Conservation (phyloP, 2,797 vertebrate genomes). For the Todus mexicanus region DNA sequence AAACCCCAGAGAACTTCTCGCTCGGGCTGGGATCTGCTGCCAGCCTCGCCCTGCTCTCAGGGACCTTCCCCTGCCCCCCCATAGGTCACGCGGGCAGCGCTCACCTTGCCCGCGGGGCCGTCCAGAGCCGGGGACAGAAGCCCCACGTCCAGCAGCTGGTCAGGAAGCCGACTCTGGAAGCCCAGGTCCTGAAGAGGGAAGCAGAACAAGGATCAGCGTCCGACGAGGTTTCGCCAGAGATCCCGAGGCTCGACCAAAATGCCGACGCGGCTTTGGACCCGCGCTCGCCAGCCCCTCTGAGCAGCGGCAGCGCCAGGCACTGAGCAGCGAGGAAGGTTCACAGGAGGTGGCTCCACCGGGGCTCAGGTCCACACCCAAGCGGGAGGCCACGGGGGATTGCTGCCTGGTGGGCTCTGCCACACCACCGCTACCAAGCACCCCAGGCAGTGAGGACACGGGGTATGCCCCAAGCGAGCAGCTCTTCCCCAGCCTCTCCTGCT, state of each 20-base stretch:
- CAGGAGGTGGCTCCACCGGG: neutral
- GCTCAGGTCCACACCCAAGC: neutral
- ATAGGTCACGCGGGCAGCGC: neutral
- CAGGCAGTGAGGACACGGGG: neutral
- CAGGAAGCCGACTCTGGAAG: constrained; percentile 50
- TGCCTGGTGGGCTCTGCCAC: neutral
- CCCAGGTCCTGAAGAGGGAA: neutral
- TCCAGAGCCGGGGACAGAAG: constrained; percentile 49
- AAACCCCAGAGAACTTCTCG: neutral
- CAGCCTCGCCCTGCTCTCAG: neutral
- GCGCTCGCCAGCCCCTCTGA: too few species aligned
- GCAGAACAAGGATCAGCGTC: neutral
- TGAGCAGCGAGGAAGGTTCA: neutral
- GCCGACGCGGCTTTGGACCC: too few species aligned
- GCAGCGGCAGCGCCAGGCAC: too few species aligned
- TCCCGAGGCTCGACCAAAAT: rapidly evolving
- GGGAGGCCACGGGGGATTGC: too few species aligned
- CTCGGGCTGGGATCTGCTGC: neutral
- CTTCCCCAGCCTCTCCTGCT: neutral
- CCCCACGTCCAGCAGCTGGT: constrained; percentile 65
- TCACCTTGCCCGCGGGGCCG: constrained; percentile 39
- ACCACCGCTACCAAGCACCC: rapidly evolving
- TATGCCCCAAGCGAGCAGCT: rapidly evolving
- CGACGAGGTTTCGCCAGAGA: neutral
- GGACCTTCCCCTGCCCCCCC: neutral